A percentile compares a stretch with the other conserved stretches of the same genome.
Conservation (phyloP, 37 sponge, comb jelly and placozoan species). For the Halisarca cf. caerulea region DNA sequence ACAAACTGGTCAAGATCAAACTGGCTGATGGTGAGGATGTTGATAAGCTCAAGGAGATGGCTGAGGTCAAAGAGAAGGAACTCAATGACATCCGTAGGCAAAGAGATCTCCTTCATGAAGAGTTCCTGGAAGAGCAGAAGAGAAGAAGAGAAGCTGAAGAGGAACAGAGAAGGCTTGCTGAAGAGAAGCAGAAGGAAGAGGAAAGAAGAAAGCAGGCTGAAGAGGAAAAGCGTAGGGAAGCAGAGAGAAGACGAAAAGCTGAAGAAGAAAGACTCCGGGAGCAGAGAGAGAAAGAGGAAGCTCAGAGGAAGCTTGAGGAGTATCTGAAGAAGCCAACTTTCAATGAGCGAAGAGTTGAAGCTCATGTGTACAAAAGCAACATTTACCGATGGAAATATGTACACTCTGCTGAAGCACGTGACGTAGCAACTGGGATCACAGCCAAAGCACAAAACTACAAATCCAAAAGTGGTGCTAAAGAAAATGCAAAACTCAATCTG, state of each 20-base stretch:
- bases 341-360: not conserved
- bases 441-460: constrained; percentile 14
- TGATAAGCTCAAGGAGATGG: too few species aligned
- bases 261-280: not conserved
- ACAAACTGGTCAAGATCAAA: too few species aligned
- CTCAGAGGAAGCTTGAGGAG: constrained; percentile 7
- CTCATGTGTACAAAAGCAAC: not conserved
- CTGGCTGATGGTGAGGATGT: too few species aligned
- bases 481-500: not conserved
- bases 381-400: not conserved
- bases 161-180: too few species aligned
- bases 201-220: not conserved
- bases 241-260: not conserved
- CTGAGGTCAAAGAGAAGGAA: too few species aligned
- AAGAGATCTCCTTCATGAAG: not conserved
- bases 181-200: not conserved
- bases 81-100: not conserved
- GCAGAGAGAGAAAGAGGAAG: not conserved
- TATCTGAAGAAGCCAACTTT: constrained; percentile 20
- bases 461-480: constrained; percentile 20
- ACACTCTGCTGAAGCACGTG: not conserved
- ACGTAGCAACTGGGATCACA: constrained; percentile 2
- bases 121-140: constrained; percentile 3
- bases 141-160: too few species aligned
- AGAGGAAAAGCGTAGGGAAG: not conserved